A percentile compares a stretch with the other conserved stretches of the same genome.
phyloP scores from a whole-genome alignment of 2,113 vertebrate species.

The Galeopterus variegatus region DNA sequence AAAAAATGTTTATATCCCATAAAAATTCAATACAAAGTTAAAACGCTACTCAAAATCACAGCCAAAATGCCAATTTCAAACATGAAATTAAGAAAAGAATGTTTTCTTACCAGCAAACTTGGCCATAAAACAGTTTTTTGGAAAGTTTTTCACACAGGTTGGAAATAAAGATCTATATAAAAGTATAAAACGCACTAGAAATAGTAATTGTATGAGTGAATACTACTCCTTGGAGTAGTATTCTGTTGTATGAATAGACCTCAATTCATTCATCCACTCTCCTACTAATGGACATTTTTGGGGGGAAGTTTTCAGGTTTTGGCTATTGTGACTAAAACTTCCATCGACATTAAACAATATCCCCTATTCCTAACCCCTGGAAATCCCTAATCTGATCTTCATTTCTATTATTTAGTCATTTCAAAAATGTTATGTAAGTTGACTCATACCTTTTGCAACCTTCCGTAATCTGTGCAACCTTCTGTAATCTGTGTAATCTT shows the following conservation, averaged over 20 bases:
- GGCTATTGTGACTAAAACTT: not conserved
- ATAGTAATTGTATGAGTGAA: too few relatives aligned
- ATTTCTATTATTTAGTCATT: conserved; percentile 17
- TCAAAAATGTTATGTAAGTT: not conserved
- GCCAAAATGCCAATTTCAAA: too few relatives aligned
- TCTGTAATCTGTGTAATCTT: not conserved
- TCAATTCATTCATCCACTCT: not conserved
- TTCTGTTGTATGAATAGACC: not conserved
- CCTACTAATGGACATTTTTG: not conserved
- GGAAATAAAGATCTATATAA: too few relatives aligned
- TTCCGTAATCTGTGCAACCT: not conserved
- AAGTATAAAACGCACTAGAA: too few relatives aligned
- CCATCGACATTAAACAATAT: not conserved
- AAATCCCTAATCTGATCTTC: not conserved
- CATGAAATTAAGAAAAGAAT: too few relatives aligned
- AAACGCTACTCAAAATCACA: too few relatives aligned
- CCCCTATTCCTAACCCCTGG: not conserved
- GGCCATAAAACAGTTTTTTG: too few relatives aligned
- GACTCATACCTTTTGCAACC: not conserved
- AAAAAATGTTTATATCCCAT: too few relatives aligned
- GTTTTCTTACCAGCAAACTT: too few relatives aligned
- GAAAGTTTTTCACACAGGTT: too few relatives aligned
- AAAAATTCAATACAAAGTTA: too few relatives aligned
- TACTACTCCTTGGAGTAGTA: not conserved
- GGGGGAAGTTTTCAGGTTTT: not conserved